Percentiles rank a stretch among this genome's conserved stretches.
These are phyloP conservation scores for Hyposoter didymator DNA, from an alignment of 2,888 invertebrate species.

Conservation along the genomic window DNA sequence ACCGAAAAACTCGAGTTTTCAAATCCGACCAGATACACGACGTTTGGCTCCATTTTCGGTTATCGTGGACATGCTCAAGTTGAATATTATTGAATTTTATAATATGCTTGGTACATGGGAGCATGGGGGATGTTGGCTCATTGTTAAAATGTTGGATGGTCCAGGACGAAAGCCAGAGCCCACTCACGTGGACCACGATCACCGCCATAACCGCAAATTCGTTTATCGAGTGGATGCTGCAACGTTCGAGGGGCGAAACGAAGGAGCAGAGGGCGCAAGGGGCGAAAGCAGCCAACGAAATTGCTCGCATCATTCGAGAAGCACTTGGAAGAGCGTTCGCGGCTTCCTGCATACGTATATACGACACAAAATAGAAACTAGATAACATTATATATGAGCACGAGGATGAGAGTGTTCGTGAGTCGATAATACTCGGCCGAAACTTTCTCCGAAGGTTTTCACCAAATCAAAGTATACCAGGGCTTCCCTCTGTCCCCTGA, in stretches of 20 bases:
- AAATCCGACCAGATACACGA: background rate
- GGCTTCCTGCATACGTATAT: background rate
- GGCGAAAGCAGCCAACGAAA: conserved; percentile 35
- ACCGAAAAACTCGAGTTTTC: background rate
- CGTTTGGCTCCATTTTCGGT: conserved; percentile 7
- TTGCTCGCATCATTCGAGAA: conserved; percentile 57
- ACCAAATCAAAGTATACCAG: background rate
- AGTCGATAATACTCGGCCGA: conserved; percentile 47
- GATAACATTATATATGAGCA: conserved; percentile 24
- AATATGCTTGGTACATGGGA: conserved; percentile 6
- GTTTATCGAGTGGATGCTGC: conserved; percentile 61
- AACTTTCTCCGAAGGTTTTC: background rate
- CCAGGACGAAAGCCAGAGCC: conserved; percentile 30
- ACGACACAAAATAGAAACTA: conserved; percentile 30
- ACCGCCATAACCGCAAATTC: conserved; percentile 63
- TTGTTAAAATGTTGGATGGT: conserved; percentile 59
- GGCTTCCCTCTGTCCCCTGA: background rate
- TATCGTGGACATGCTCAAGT: conserved; percentile 10
- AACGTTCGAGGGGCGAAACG: conserved; percentile 41
- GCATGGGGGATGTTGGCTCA: conserved; percentile 33
- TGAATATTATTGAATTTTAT: conserved; percentile 54
- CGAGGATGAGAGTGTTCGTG: conserved; percentile 20
- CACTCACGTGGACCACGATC: conserved; percentile 42
- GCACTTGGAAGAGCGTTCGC: conserved; percentile 47
- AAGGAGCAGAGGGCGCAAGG: background rate